phyloP scores from a whole-genome alignment of 2,113 vertebrate species.

The Bujurquina vittata region DNA sequence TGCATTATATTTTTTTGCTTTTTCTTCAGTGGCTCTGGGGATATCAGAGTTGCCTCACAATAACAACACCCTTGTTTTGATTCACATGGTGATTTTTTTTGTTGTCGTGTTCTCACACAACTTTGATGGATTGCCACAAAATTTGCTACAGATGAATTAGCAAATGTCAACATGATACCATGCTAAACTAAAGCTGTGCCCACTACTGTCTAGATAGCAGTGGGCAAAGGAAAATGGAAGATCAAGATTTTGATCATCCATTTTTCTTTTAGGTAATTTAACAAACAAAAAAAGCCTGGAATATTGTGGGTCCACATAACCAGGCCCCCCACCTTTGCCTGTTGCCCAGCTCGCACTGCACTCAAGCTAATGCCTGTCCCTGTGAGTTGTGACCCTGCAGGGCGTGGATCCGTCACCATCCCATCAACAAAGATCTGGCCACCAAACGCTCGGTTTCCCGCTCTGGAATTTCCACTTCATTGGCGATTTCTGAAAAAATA shows the following conservation, averaged over 20 bases:
- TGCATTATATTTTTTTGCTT: not conserved
- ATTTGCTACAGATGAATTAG: not conserved
- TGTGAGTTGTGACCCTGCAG: not conserved
- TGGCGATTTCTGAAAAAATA: not conserved
- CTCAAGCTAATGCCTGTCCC: too few species aligned
- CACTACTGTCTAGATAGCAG: too few species aligned
- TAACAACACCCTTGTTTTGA: not conserved
- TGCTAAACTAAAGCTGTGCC: too few species aligned
- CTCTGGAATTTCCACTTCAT: not conserved
- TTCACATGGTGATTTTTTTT: conserved; percentile 3
- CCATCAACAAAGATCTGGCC: not conserved
- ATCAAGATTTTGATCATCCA: too few species aligned
- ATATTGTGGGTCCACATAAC: too few species aligned
- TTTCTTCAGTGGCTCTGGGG: not conserved
- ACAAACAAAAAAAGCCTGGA: too few species aligned
- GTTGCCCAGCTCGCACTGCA: too few species aligned
- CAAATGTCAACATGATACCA: not conserved
- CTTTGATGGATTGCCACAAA: not conserved
- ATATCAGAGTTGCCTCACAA: conserved; percentile 2
- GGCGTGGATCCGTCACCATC: not conserved
- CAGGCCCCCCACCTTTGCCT: too few species aligned
- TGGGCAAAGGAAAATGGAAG: too few species aligned
- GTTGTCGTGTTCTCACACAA: not conserved
- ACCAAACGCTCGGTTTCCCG: not conserved
- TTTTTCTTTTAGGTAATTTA: too few species aligned